Base-by-base conservation (phyloP, 2,888 invertebrate genomes). In the Trachelus stipa region DNA sequence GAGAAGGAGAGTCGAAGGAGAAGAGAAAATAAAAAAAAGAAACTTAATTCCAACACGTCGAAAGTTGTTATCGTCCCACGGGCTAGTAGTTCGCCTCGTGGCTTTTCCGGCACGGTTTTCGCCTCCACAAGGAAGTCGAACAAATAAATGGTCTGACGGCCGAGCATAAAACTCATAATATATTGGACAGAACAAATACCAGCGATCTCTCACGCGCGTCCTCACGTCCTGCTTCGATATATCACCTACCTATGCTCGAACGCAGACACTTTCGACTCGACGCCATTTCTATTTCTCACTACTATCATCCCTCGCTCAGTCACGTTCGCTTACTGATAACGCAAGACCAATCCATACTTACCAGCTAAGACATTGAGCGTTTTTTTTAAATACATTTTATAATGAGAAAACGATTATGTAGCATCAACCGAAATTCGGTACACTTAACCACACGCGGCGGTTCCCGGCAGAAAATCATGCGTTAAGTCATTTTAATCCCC, bases 181-280 rank as follows among this genome's bases (percentile, higher is more conserved):
- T 88, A 89, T 88, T 87, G 87, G 87, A 87, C 86, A 85, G 85
- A 87, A 88, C 86, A 87, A 88, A 89, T 87, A 87, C 86, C 84
- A 78, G 82, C 85, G 85, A 88, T 88, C 86, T 87, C 84, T 87
- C 87, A 85, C 84, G 84, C 82, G 84, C 87, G 86, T 87, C 85
- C 86, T 86, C 88, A 85, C 87, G 87, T 85, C 84, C 82, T 77
- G 81, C 77, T 81, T 81, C 85, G 81, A 86, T 87, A 85, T 83
- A 87, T 87, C 87, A 87, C 83, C 81, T 79, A 75, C 80, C 80
- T 68, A 69, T 56, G 56, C 56, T 9, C 23, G 23, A 56, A 56
- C 56, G 56, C 56, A 56, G 56, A 56, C 56, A 56, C 56, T 56
- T 56, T 56, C 56, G 23, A 56, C 56, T 23, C 81, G 80, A 80